Evolutionary conservation across 1,140 invertebrate genomes (phyloP), one percentile per base, ranked within the genome.

Genomic region (Ctenoplectra terminalis): DNA sequence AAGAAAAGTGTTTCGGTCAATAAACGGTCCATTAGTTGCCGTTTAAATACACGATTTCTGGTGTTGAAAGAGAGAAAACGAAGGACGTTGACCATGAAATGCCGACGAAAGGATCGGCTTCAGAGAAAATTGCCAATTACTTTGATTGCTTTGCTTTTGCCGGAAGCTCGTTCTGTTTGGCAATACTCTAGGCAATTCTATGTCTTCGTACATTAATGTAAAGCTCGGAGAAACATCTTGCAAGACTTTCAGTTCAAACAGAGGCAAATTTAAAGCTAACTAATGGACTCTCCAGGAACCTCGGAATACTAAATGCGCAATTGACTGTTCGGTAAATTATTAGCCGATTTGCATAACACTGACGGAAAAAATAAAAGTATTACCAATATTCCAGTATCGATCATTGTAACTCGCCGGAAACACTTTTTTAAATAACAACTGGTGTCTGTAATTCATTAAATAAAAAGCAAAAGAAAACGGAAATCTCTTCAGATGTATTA

Each of bases 21-120:
- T 87, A 87, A 87, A 87, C 71, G 86, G 76, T 87, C 82, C 77
- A 87, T 87, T 87, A 87, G 67, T 74, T 69, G 56, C 86, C 72
- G 77, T 78, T 87, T 87, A 87, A 87, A 88, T 75, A 81, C 78
- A 76, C 82, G 77, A 84, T 81, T 82, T 87, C 81, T 87, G 80
- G 67, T 17, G 60, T 48, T 73, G 71, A 75, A 83, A 69, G 85
- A 48, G 71, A 67, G 69, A 63, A 78, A 82, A 58, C 50, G 73
- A 29, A 48, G 70, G 31, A 58, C 67, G 67, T 48, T 54, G 83
- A 66, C 67, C 75, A 26, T 81, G 78, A 86, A 85, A 86, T 60
- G 66, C 50, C 84, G 83, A 76, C 73, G 76, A 86, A 86, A 85
- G 64, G 84, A 75, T 81, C 85, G 83, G 73, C 74, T 78, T 61